phyloP scores from a whole-genome alignment of 2,888 invertebrate species.

The Stomorhina lunata region DNA sequence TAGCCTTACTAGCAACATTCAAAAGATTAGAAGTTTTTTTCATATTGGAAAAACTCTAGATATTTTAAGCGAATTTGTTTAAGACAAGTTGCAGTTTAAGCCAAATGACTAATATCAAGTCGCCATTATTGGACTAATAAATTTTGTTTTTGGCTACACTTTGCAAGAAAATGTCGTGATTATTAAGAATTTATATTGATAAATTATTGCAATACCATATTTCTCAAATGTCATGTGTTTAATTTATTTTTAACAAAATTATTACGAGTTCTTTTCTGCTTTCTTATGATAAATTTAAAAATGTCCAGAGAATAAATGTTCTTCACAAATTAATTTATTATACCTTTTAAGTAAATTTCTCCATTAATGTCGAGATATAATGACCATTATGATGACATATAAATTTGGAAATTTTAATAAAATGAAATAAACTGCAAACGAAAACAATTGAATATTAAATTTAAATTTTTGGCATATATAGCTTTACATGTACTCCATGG shows the following conservation, averaged over 20 bases:
- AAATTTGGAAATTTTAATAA: background rate
- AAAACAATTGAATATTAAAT: background rate
- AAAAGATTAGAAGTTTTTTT: slow-evolving; percentile 2
- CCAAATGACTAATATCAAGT: background rate
- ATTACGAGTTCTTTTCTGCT: background rate
- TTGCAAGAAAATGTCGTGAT: background rate
- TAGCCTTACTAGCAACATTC: background rate
- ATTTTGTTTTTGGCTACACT: background rate
- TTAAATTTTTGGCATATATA: background rate
- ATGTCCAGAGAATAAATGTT: background rate
- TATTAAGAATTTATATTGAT: background rate
- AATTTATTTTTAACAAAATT: background rate
- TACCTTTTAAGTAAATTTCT: slow-evolving; percentile 46
- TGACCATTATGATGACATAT: slow-evolving; percentile 13
- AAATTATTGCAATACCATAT: background rate
- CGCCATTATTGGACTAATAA: background rate
- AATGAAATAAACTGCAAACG: background rate
- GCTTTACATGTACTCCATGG: too few species aligned
- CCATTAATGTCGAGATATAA: slow-evolving; percentile 17
- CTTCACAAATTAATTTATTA: slow-evolving; percentile 24
- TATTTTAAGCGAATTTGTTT: background rate
- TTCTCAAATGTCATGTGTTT: background rate
- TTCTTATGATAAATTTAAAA: background rate
- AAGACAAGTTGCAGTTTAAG: background rate
- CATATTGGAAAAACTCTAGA: background rate